Conservation (phyloP, 2,113 vertebrate species). For the Alethe castanea region DNA sequence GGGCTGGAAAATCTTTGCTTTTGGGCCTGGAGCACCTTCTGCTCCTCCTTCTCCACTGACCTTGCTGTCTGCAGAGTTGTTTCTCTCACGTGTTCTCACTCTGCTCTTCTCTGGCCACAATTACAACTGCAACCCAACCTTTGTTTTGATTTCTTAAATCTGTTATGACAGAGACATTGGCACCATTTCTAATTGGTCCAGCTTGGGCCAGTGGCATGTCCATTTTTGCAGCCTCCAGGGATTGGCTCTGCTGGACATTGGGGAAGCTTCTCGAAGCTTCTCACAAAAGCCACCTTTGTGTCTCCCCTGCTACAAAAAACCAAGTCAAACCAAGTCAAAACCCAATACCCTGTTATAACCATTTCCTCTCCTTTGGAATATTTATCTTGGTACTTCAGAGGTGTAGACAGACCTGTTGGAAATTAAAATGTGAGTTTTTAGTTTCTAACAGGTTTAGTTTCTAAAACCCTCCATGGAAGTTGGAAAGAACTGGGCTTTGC, state of each 20-base stretch:
- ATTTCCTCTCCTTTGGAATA: not conserved
- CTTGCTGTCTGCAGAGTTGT: not conserved
- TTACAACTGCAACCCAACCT: not conserved
- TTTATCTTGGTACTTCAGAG: not conserved
- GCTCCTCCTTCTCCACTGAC: not conserved
- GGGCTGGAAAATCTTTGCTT: not conserved
- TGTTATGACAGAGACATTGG: not conserved
- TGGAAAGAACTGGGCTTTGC: not conserved
- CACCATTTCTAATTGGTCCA: not conserved
- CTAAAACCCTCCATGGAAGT: not conserved
- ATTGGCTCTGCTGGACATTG: not conserved
- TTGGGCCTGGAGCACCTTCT: not conserved
- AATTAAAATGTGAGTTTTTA: not conserved
- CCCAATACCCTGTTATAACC: not conserved
- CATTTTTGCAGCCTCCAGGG: too few species aligned
- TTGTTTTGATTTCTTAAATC: not conserved
- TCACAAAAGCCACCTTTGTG: not conserved
- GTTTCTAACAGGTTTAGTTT: too few species aligned
- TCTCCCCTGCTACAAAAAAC: not conserved
- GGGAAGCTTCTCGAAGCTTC: not conserved
- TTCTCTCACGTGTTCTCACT: not conserved
- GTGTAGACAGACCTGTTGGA: not conserved
- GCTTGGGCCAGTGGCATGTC: not conserved
- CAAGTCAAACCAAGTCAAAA: not conserved
- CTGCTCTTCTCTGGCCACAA: not conserved